Evolutionary conservation across 2,888 invertebrate genomes (phyloP).

Genomic region (Ophion slaviceki): DNA sequence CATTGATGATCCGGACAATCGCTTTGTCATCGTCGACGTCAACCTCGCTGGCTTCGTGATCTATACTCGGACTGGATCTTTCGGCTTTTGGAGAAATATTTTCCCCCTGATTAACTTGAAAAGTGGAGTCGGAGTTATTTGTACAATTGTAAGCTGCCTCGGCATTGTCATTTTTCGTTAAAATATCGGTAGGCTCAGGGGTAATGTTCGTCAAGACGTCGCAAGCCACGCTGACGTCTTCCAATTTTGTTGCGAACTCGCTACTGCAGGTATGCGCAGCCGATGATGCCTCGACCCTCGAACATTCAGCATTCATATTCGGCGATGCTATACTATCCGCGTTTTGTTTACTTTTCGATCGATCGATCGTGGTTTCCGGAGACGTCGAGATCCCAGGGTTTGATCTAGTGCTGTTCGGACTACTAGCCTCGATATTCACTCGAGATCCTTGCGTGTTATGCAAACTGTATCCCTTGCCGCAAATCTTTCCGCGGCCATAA

Average conservation of each 20-base stretch:
- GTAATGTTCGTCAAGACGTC: neutral
- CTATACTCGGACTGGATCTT: neutral
- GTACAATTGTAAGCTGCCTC: neutral
- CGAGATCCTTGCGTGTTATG: slow-evolving; percentile 24
- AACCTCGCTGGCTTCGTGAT: neutral
- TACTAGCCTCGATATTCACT: neutral
- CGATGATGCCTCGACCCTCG: neutral
- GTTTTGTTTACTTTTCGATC: neutral
- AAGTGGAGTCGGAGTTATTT: neutral
- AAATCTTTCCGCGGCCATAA: slow-evolving; percentile 40
- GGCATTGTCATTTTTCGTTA: slow-evolving; percentile 11
- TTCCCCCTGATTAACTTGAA: neutral
- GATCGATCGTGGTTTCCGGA: neutral
- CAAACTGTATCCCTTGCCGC: slow-evolving; percentile 25
- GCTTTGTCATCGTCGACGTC: neutral
- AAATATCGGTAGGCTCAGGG: neutral
- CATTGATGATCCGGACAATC: neutral
- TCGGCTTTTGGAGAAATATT: neutral
- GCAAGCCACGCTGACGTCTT: neutral
- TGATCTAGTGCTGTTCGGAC: neutral
- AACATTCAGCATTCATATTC: neutral
- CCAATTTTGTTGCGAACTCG: neutral
- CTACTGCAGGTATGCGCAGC: neutral
- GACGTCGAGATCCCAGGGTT: neutral
- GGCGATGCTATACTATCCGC: neutral